Base-by-base conservation (phyloP, 2,113 vertebrate species). In the Vimba vimba region DNA sequence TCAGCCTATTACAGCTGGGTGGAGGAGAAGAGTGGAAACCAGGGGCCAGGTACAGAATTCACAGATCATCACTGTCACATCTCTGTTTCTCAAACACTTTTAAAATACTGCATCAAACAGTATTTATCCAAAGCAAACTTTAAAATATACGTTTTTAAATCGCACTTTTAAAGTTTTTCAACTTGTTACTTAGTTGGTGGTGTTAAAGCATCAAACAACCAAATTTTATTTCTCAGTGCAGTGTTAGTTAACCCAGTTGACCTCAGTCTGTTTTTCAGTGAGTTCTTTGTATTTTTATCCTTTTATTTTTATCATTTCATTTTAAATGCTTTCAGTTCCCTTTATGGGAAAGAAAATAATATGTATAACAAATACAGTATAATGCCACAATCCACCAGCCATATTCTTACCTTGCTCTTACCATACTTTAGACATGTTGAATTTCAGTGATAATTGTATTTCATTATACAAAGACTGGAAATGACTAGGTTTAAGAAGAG, bases 1-100 rank as follows among this genome's bases (percentile, higher is more conserved):
- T 99, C 98, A 0, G 96, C 97, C 0, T 99, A 99, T 90, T 99
- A 99, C 93, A 97, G 50, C 73, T 99, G 97, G 97, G 95, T 96
- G 83, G 97, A 97, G 90, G 96, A 97, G 93, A 96, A 96, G 92
- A 98, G 96, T 86, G 95, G 95, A 0, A 97, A 94, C 0, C 96
- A 97, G 91, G 98, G 97, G 17, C 97, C 98, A 88, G 98, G 98
- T 99, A 90, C 36, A 87, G 82, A 68, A 74, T 64, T 52, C 17
- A 60, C 21, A 39, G 68, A 21, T 43, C 36, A 17, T 12, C 36
- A 2, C 6, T 10, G 5, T 21, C 19, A 7, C 52, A 21, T 55
- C 47, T 1, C 17, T 55, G 19, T n/a, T n/a, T n/a, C n/a, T n/a
- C n/a, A n/a, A n/a, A n/a, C n/a, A n/a, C n/a, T n/a, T n/a, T n/a